Conservation (phyloP, 2,113 vertebrate species). For the Chamaea fasciata region DNA sequence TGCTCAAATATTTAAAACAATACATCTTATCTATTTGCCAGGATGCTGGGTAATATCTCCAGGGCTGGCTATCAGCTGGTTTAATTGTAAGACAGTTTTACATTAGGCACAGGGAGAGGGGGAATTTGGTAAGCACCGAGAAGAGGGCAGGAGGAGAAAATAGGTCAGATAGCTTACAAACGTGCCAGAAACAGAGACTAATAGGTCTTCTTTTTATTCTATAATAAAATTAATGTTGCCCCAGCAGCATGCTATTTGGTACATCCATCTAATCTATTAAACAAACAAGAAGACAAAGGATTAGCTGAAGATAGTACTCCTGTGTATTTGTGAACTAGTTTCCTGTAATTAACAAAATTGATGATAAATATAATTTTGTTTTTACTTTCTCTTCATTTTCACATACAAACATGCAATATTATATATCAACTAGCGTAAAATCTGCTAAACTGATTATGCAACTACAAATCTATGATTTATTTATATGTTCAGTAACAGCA, state of each 20-base stretch:
- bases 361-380: constrained; percentile 56
- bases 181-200: constrained; percentile 53
- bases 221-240: constrained; percentile 64
- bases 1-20: constrained; percentile 22
- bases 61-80: constrained; percentile 15
- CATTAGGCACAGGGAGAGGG: background rate
- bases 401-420: background rate
- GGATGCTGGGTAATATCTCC: background rate
- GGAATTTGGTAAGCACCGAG: background rate
- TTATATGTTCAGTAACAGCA: background rate
- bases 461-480: constrained; percentile 10
- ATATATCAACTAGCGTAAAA: constrained; percentile 24
- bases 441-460: constrained; percentile 29
- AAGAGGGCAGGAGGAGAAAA: constrained; percentile 20
- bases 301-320: constrained; percentile 42
- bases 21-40: constrained; percentile 27
- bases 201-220: constrained; percentile 50
- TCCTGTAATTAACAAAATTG: constrained; percentile 48
- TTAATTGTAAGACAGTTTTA: constrained; percentile 38
- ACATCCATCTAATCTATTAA: constrained; percentile 65
- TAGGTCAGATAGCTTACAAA: constrained; percentile 52
- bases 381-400: constrained; percentile 24
- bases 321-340: constrained; percentile 54
- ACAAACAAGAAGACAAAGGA: constrained; percentile 57
- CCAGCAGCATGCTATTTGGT: constrained; percentile 51